phyloP scores from a whole-genome alignment of 2,113 vertebrate species.

The Cebidichthys violaceus region DNA sequence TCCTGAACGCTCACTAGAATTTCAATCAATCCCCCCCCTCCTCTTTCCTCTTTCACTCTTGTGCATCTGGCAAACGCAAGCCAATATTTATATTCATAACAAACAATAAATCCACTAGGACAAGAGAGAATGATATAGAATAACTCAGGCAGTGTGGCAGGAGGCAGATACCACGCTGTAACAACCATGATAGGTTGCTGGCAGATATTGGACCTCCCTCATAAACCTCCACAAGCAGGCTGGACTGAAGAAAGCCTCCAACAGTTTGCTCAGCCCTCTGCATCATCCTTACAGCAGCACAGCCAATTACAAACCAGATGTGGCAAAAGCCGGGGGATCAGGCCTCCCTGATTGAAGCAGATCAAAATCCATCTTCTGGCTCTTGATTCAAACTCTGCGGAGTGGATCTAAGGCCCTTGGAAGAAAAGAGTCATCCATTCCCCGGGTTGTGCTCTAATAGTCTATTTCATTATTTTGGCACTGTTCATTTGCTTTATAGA shows the following conservation, averaged over 20 bases:
- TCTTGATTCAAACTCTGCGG: slow-evolving; percentile 8
- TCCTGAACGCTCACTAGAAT: slow-evolving; percentile 66
- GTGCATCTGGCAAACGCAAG: slow-evolving; percentile 60
- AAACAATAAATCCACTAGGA: slow-evolving; percentile 57
- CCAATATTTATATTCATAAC: slow-evolving; percentile 75
- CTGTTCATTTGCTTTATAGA: not conserved
- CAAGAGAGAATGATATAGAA: slow-evolving; percentile 44
- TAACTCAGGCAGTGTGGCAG: slow-evolving; percentile 37
- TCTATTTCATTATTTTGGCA: not conserved
- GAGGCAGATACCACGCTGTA: slow-evolving; percentile 35
- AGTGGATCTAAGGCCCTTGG: slow-evolving; percentile 1
- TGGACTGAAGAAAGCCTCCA: slow-evolving; percentile 50
- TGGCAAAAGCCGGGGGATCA: slow-evolving; percentile 52
- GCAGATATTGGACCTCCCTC: slow-evolving; percentile 41
- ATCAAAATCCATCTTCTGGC: slow-evolving; percentile 50
- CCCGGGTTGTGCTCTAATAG: not conserved
- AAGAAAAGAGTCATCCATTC: not conserved
- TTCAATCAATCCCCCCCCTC: slow-evolving; percentile 50
- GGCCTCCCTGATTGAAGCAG: slow-evolving; percentile 61
- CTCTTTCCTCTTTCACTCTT: slow-evolving; percentile 13
- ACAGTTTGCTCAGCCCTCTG: slow-evolving; percentile 36
- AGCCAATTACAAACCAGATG: slow-evolving; percentile 73
- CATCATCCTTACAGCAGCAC: slow-evolving; percentile 60
- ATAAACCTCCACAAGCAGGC: slow-evolving; percentile 41
- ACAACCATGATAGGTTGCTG: slow-evolving; percentile 40